phyloP scores from a whole-genome alignment of 2,113 vertebrate genomes.

The Phrynocephalus versicolor region DNA sequence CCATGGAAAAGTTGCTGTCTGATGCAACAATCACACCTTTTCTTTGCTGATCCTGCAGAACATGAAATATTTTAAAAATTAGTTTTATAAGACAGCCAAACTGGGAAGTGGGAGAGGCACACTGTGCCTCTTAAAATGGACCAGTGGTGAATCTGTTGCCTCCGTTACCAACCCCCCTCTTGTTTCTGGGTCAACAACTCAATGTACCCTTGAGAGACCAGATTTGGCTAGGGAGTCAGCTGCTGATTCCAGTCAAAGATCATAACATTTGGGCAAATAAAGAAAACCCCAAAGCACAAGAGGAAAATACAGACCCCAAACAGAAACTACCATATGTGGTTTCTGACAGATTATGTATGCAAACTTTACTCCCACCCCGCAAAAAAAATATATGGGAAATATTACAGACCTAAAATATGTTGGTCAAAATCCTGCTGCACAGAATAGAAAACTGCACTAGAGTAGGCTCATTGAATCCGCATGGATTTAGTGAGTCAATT shows the following conservation, averaged over 20 bases:
- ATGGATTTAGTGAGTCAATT: no score
- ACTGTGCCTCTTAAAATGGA: background rate
- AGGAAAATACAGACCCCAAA: background rate
- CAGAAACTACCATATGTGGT: background rate
- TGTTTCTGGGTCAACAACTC: background rate
- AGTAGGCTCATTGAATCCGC: no score
- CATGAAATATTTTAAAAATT: background rate
- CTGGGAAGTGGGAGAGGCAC: background rate
- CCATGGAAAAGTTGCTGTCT: constrained; percentile 89
- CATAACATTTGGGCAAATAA: no score
- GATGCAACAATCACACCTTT: constrained; percentile 88
- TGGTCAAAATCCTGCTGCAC: no score
- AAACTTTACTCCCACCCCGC: background rate
- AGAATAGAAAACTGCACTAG: no score
- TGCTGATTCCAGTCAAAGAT: background rate
- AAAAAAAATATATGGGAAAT: background rate
- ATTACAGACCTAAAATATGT: background rate
- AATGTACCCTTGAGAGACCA: background rate
- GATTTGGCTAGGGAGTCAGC: background rate
- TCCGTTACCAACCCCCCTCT: background rate
- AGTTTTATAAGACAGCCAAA: background rate
- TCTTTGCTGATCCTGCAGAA: constrained; percentile 84
- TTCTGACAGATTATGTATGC: background rate
- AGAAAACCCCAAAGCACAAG: no score
- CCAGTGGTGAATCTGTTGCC: background rate